Conservation (phyloP, 1,140 invertebrate genomes). For the Stegodyphus mimosarum region DNA sequence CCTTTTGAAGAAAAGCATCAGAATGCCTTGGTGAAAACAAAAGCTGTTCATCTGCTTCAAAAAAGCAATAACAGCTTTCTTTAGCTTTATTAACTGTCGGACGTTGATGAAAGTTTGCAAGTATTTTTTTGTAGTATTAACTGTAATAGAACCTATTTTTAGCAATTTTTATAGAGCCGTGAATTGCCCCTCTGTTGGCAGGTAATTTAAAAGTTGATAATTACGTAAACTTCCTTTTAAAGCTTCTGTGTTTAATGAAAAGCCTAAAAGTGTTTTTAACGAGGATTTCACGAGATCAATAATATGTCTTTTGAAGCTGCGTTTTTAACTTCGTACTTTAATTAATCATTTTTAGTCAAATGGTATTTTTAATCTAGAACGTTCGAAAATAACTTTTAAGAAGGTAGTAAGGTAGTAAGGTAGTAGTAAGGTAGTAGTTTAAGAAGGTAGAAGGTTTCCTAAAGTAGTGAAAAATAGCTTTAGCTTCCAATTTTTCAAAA, state of each 20-base stretch:
- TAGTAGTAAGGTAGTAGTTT: too few relatives aligned
- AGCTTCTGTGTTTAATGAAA: constrained; percentile 1
- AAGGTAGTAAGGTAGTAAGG: too few relatives aligned
- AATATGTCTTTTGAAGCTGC: constrained; percentile 49
- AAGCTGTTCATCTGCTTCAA: too few relatives aligned
- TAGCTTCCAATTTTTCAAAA: constrained; percentile 46
- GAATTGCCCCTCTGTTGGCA: neutral
- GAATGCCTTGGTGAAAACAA: too few relatives aligned
- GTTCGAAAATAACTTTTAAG: constrained; percentile 40
- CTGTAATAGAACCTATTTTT: neutral
- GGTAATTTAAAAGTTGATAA: neutral
- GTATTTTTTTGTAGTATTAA: too few relatives aligned
- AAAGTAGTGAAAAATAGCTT: constrained; percentile 43
- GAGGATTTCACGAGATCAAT: constrained; percentile 44
- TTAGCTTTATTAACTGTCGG: too few relatives aligned
- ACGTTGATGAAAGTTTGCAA: too few relatives aligned
- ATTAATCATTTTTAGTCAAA: constrained; percentile 45
- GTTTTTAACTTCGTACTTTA: constrained; percentile 14
- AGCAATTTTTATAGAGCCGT: neutral
- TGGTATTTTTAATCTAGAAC: constrained; percentile 43
- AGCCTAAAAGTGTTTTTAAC: constrained; percentile 34
- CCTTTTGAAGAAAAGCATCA: too few relatives aligned
- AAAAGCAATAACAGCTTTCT: too few relatives aligned
- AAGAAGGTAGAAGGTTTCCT: too few relatives aligned
- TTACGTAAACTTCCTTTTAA: constrained; percentile 6